Percentiles rank a stretch among this genome's conserved stretches.
Conservation (phyloP, 2,888 invertebrate genomes). For the Meiosimyza decipiens region DNA sequence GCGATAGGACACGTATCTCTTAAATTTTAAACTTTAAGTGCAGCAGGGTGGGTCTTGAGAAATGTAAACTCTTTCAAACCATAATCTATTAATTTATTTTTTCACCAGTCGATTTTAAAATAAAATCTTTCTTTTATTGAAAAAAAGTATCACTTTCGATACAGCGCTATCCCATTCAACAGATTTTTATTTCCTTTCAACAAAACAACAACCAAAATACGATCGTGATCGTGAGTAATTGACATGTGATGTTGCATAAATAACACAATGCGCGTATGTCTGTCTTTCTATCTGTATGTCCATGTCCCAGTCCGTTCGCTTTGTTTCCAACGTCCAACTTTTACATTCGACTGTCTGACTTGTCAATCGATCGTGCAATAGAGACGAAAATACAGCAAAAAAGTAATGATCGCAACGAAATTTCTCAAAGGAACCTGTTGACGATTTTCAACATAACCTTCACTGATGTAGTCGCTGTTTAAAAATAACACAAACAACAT, state of each 20-base stretch:
- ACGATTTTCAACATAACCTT: slow-evolving; percentile 43
- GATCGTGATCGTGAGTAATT: slow-evolving; percentile 47
- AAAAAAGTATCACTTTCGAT: slow-evolving; percentile 16
- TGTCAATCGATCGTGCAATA: slow-evolving; percentile 37
- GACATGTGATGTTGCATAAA: slow-evolving; percentile 41
- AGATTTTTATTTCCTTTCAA: slow-evolving; percentile 19
- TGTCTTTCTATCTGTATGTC: slow-evolving; percentile 1
- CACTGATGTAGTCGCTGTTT: slow-evolving; percentile 36
- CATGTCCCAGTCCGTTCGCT: not conserved
- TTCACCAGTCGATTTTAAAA: not conserved
- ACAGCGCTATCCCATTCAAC: slow-evolving; percentile 20
- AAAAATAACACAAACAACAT: slow-evolving; percentile 25
- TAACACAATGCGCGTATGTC: not conserved
- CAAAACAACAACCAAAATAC: slow-evolving; percentile 32
- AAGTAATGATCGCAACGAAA: slow-evolving; percentile 1
- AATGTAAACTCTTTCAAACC: not conserved
- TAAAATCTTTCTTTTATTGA: not conserved
- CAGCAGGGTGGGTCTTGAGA: not conserved
- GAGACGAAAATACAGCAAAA: slow-evolving; percentile 33
- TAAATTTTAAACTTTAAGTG: slow-evolving; percentile 38
- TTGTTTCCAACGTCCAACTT: not conserved
- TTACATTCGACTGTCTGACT: slow-evolving; percentile 15
- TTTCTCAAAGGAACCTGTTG: slow-evolving; percentile 45
- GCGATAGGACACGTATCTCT: slow-evolving; percentile 38
- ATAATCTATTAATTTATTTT: not conserved